A percentile compares a stretch with the other conserved stretches of the same genome.
These are phyloP conservation scores for Crepidodera aurea DNA, from an alignment of 2,888 invertebrate genomes.

Conservation along the genomic window DNA sequence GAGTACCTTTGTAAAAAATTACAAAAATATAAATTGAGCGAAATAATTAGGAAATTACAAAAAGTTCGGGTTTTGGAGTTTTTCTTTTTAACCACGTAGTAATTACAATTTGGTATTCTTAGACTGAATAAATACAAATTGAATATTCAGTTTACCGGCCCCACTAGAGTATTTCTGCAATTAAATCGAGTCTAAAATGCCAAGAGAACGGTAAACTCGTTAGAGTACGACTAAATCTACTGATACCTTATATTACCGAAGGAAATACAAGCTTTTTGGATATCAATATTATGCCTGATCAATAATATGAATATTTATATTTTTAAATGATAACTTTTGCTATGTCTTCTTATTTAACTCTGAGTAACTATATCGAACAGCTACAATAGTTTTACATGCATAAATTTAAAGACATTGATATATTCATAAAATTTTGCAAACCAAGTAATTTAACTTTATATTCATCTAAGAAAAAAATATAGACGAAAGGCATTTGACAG, in stretches of 20 bases:
- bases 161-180: slow-evolving; percentile 19
- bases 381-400: slow-evolving; percentile 43
- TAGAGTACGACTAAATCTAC: slow-evolving; percentile 53
- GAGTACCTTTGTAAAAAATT: too few species aligned
- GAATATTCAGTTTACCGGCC: slow-evolving; percentile 6
- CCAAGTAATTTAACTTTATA: slow-evolving; percentile 39
- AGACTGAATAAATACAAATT: too few species aligned
- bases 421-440: slow-evolving; percentile 45
- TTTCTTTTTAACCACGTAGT: too few species aligned
- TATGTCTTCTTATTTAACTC: slow-evolving; percentile 22
- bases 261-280: slow-evolving; percentile 48
- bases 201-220: slow-evolving; percentile 50
- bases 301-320: slow-evolving; percentile 13
- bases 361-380: slow-evolving; percentile 30
- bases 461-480: slow-evolving; percentile 41
- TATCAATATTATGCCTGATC: slow-evolving; percentile 46
- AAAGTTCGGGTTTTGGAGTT: too few species aligned
- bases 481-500: slow-evolving; percentile 24
- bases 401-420: slow-evolving; percentile 50
- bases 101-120: too few species aligned
- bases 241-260: slow-evolving; percentile 49
- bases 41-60: too few species aligned
- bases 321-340: slow-evolving; percentile 21
- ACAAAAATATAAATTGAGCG: too few species aligned
- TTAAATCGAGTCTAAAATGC: slow-evolving; percentile 52